Evolutionary conservation across 2,888 invertebrate genomes (phyloP).

Genomic region (Autographa gamma): DNA sequence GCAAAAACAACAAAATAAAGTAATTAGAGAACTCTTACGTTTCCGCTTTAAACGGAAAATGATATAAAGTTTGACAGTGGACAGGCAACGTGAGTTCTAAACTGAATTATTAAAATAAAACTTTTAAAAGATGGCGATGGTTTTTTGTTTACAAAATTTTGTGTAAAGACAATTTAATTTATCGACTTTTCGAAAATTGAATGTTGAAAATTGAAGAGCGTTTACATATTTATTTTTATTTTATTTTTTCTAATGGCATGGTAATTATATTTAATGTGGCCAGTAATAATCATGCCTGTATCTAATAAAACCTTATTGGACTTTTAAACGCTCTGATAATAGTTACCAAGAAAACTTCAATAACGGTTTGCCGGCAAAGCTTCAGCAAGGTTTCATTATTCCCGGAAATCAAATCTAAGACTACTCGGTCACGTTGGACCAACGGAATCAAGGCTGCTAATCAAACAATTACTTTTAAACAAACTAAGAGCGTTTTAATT

Average conservation of each 20-base stretch:
- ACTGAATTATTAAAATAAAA: slow-evolving; percentile 40
- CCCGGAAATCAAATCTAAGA: not conserved
- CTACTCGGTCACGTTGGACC: not conserved
- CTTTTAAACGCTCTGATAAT: not conserved
- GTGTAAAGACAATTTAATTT: not conserved
- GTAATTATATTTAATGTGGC: no score
- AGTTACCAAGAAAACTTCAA: not conserved
- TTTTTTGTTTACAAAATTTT: not conserved
- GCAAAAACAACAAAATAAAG: slow-evolving; percentile 58
- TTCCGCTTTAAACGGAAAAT: slow-evolving; percentile 49
- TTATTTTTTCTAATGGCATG: not conserved
- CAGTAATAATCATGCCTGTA: not conserved
- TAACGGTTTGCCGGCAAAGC: not conserved
- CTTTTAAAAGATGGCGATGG: slow-evolving; percentile 13
- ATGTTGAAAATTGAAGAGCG: not conserved
- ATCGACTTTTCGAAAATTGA: not conserved
- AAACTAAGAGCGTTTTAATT: not conserved
- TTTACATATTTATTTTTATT: not conserved
- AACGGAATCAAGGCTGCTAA: not conserved
- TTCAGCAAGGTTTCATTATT: not conserved
- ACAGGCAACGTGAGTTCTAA: slow-evolving; percentile 58
- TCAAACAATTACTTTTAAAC: not conserved
- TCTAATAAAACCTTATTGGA: not conserved
- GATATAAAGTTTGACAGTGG: slow-evolving; percentile 56
- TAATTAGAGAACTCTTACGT: slow-evolving; percentile 60